A percentile compares a stretch with the other conserved stretches of the same genome.
Conservation (phyloP, 2,888 invertebrate species). For the Eupsilia transversa region DNA sequence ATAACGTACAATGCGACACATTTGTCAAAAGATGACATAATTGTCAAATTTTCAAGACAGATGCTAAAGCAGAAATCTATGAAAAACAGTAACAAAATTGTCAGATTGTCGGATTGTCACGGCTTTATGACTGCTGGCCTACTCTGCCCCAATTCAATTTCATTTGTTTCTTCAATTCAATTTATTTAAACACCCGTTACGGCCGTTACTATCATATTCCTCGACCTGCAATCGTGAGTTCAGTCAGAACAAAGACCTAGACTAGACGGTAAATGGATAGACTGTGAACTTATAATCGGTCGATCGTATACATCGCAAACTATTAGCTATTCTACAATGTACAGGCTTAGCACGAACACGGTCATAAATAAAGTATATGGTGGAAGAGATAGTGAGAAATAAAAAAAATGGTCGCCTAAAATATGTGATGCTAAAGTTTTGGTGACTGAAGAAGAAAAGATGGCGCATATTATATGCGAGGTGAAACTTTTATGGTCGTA, state of each 20-base stretch:
- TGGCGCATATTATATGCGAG: slow-evolving; percentile 8
- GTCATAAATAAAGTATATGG: slow-evolving; percentile 42
- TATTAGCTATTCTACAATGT: slow-evolving; percentile 6
- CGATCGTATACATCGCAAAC: slow-evolving; percentile 14
- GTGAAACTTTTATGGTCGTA: slow-evolving; percentile 19
- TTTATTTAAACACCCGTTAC: too few relatives aligned
- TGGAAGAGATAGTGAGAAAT: slow-evolving; percentile 56
- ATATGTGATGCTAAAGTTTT: slow-evolving; percentile 18
- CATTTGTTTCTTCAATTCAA: too few relatives aligned
- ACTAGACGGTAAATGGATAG: slow-evolving; percentile 37
- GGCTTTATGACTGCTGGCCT: too few relatives aligned
- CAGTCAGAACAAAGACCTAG: slow-evolving; percentile 39
- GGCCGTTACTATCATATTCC: too few relatives aligned
- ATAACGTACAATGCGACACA: background rate
- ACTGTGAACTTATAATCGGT: slow-evolving; percentile 56
- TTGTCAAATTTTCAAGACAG: background rate
- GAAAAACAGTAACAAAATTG: background rate
- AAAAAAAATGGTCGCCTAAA: slow-evolving; percentile 22
- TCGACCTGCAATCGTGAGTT: slow-evolving; percentile 15
- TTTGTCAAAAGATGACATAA: background rate
- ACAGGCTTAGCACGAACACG: slow-evolving; percentile 31
- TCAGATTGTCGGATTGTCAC: background rate
- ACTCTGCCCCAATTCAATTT: too few relatives aligned
- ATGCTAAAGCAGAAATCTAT: background rate
- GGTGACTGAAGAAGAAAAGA: slow-evolving; percentile 1